A percentile compares a stretch with the other conserved stretches of the same genome.
These are phyloP conservation scores for Muscicapa adusta DNA, from an alignment of 2,113 vertebrate genomes.

Conservation along the genomic window DNA sequence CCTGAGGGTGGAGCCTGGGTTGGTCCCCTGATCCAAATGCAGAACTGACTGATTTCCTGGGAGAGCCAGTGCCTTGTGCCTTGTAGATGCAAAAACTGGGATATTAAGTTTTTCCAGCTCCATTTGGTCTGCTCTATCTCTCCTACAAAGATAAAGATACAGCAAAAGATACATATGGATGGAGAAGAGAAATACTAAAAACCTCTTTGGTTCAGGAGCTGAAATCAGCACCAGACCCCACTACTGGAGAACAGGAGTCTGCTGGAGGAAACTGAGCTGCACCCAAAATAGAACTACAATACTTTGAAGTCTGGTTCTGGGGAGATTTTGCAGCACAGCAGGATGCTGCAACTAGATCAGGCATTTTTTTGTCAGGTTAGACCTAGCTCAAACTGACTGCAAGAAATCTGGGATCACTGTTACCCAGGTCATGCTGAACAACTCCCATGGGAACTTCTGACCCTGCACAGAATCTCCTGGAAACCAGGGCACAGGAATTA, in stretches of 20 bases:
- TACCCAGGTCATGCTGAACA: not conserved
- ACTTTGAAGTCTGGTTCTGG: not conserved
- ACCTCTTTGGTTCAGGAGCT: not conserved
- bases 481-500: not conserved
- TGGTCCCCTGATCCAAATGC: not conserved
- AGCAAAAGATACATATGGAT: not conserved
- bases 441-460: not conserved
- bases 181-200: not conserved
- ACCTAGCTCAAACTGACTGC: not conserved
- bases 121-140: not conserved
- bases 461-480: not conserved
- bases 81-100: not conserved
- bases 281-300: not conserved
- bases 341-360: not conserved
- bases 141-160: not conserved
- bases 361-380: fast-evolving
- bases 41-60: not conserved
- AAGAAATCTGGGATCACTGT: not conserved
- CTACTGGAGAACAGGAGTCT: not conserved
- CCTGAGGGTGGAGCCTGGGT: not conserved
- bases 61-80: not conserved
- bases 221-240: not conserved
- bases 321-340: not conserved
- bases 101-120: not conserved
- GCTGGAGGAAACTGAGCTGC: not conserved